Evolutionary conservation across 2,113 vertebrate genomes (phyloP), one percentile per base, ranked within the genome.

Genomic region (Tretioscincus oriximinensis): DNA sequence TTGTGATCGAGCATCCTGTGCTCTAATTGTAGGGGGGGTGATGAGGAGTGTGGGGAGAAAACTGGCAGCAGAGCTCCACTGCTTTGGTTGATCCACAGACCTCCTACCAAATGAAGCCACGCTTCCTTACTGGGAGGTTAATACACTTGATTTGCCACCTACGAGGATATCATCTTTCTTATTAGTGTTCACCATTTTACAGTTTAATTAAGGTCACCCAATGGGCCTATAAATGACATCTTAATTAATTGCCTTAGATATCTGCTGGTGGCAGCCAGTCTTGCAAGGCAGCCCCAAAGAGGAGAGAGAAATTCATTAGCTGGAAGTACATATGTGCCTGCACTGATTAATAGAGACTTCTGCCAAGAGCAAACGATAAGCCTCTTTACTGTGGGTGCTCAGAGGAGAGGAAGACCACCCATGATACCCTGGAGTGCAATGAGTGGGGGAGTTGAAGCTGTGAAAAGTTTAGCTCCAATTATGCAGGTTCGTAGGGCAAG

Each of bases 171-270:
- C 86, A 84, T 73, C 64, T 76, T 80, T 83, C 90, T 90, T 85
- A 87, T 84, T 91, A 91, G 84, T 82, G 16, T 82, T 90, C 90
- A 70, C 82, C 86, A 71, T 88, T 90, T 88, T 65, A 76, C 41
- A 70, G 63, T 86, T 90, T 91, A 92, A 91, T 90, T 94, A 88
- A 86, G 83, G 88, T 90, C 88, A 88, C 86, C 82, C 89, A 76
- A 78, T 18, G 84, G 83, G 82, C 77, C 87, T 86, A 61, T 88
- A 89, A 94, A 90, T 90, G 89, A 91, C 90, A 82, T 86, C 85
- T 86, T 93, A 89, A 91, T 91, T 89, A 91, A 90, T 84, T 86
- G 73, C 65, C 81, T 69, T 4, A 7, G 54, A 73, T 90, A 76
- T 66, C 77, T 82, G 84, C 83, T 76, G 18, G 84, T 4, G 0